phyloP scores from a whole-genome alignment of 2,797 vertebrate species.

The Bufotes viridis region DNA sequence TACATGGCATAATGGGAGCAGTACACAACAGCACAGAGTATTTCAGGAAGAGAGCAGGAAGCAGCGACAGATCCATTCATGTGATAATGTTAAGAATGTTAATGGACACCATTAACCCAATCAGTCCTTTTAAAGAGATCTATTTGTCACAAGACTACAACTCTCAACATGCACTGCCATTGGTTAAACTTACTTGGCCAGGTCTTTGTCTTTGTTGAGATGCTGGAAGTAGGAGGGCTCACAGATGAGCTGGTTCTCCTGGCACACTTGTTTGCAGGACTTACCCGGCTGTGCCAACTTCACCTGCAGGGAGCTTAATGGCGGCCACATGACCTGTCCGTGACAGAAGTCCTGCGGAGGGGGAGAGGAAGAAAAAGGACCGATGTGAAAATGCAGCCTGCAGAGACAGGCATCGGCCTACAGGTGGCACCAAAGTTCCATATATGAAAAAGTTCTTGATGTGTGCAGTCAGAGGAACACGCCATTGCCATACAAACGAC shows the following conservation, averaged over 20 bases:
- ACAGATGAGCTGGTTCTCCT: slow-evolving; percentile 96
- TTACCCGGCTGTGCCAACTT: slow-evolving; percentile 86
- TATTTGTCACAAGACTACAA: background rate
- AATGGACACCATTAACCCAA: too few relatives aligned
- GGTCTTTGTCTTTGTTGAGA: slow-evolving; percentile 95
- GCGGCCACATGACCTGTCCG: slow-evolving; percentile 98
- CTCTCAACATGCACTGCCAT: background rate
- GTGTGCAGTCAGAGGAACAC: background rate
- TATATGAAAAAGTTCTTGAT: background rate
- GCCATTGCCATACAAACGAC: too few relatives aligned
- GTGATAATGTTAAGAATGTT: too few relatives aligned
- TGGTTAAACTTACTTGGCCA: slow-evolving; percentile 81
- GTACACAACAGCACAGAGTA: background rate
- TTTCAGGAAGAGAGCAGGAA: background rate
- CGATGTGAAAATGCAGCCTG: background rate
- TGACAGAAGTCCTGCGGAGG: slow-evolving; percentile 93
- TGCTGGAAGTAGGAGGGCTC: slow-evolving; percentile 98
- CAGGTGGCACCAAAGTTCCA: background rate
- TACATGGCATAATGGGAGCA: too few relatives aligned
- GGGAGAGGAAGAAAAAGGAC: slow-evolving; percentile 25
- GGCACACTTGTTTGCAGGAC: slow-evolving; percentile 96
- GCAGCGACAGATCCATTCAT: background rate
- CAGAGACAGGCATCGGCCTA: background rate
- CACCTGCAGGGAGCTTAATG: slow-evolving; percentile 89
- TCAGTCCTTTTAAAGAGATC: too few relatives aligned